Evolutionary conservation across 2,888 invertebrate species (phyloP), one percentile per base, ranked within the genome.

Genomic region (Eucera pruinosa): DNA sequence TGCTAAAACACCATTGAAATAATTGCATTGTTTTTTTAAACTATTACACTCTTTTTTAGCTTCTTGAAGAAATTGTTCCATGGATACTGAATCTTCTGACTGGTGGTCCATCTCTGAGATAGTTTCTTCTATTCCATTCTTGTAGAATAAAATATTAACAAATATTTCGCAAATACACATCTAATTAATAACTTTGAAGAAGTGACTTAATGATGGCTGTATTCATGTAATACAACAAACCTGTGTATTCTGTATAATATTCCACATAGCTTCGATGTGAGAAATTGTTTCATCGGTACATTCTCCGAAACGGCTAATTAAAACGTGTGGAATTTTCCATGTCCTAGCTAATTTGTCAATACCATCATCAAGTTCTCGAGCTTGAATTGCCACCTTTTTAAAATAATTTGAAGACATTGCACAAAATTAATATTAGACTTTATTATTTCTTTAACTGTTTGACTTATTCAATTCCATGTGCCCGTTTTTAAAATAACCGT

Each of bases 221-320:
- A 18, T 52, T 36, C 0, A 13, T 20, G 30, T 18, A 30, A n/a
- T n/a, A n/a, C n/a, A n/a, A n/a, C 23, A 48, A 18, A 78, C 74
- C 18, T 60, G 9, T 30, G 33, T 68, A 54, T 20, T 54, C 6
- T 33, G 27, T 20, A 82, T 27, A 13, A 25, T 30, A 1, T 66
- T 65, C 62, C 36, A 30, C 27, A 81, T 0, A 9, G 54, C n/a
- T 41, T 81, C 68, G 2, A 71, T 0, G 1, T 50, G 54, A 13
- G 30, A 20, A n/a, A 58, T 25, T 13, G 58, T 66, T 23, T 81
- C 70, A 13, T 30, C 20, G 0, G 69, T 68, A 6, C 50, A 43
- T 25, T 83, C 74, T 2, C 9, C 65, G n/a, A 72, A 81, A 6
- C 71, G 52, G n/a, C 83, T 75, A 4, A 83, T 6, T 2, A 83